Evolutionary conservation across 2,113 vertebrate species (phyloP).

Genomic region (Seriola aureovittata): DNA sequence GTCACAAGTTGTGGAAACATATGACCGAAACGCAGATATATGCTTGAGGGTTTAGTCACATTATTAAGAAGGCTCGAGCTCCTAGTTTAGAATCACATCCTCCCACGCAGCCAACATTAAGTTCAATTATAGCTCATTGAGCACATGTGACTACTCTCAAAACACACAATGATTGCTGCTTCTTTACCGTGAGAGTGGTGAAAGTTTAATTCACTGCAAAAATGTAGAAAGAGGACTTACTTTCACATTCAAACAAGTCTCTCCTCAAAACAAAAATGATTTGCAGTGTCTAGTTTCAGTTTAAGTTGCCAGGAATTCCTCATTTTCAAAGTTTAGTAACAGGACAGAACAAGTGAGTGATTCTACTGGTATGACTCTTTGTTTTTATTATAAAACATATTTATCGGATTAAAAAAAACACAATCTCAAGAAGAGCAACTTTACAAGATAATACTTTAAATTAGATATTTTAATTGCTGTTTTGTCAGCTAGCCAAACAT

Average conservation of each 20-base stretch:
- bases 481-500: background rate
- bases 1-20: constrained; percentile 69
- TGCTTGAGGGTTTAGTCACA: constrained; percentile 27
- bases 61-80: constrained; percentile 12
- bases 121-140: constrained; percentile 49
- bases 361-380: background rate
- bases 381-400: background rate
- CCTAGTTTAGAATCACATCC: constrained; percentile 27
- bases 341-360: background rate
- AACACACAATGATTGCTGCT: constrained; percentile 23
- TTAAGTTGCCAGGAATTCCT: background rate
- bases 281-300: background rate
- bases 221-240: background rate
- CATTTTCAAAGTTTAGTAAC: background rate
- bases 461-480: background rate
- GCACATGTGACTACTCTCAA: constrained; percentile 61
- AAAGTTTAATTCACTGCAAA: constrained; percentile 3
- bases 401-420: background rate
- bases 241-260: background rate
- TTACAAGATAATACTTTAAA: background rate
- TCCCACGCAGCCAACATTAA: constrained; percentile 11
- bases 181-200: constrained; percentile 1
- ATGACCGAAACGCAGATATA: constrained; percentile 49
- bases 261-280: background rate
- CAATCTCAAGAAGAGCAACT: background rate